Percentiles rank a stretch among this genome's conserved stretches.
phyloP scores from a whole-genome alignment of 2,113 vertebrate genomes.

The Brachypodius melanocephalos region DNA sequence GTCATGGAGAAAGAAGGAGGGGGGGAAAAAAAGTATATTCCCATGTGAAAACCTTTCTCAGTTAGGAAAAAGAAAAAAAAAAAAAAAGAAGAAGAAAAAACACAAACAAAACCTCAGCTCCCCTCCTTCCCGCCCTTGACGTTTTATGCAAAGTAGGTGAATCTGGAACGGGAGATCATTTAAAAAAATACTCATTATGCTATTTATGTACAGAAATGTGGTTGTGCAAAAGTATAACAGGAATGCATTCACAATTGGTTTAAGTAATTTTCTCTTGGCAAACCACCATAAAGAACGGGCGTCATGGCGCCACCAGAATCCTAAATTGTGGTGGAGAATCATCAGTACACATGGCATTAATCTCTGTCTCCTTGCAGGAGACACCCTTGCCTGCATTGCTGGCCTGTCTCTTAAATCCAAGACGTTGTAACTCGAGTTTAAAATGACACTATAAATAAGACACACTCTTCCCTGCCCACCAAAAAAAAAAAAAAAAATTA shows the following conservation, averaged over 20 bases:
- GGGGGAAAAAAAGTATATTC: conserved; percentile 44
- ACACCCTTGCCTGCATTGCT: conserved; percentile 83
- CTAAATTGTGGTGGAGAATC: conserved; percentile 89
- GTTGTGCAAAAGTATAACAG: conserved; percentile 77
- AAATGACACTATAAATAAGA: conserved; percentile 74
- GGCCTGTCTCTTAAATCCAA: conserved; percentile 82
- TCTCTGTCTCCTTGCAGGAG: conserved; percentile 86
- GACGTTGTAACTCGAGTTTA: conserved; percentile 72
- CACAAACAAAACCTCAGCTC: conserved; percentile 7
- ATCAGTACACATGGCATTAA: conserved; percentile 92
- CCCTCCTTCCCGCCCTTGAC: conserved; percentile 28
- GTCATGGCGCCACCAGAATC: conserved; percentile 92
- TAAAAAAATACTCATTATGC: conserved; percentile 80
- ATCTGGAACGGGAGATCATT: conserved; percentile 74
- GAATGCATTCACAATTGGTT: conserved; percentile 88
- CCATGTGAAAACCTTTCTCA: conserved; percentile 67
- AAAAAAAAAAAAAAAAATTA: background rate
- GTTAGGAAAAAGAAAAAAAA: background rate
- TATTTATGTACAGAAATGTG: conserved; percentile 80
- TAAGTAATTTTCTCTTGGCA: conserved; percentile 89
- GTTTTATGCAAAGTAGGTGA: conserved; percentile 77
- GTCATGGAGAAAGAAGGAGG: conserved; percentile 59
- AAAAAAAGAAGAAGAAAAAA: background rate
- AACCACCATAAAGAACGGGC: conserved; percentile 86
- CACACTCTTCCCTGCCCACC: background rate